A percentile compares a stretch with the other conserved stretches of the same genome.
Evolutionary conservation across 2,113 vertebrate genomes (phyloP).

Genomic region (Myocastor coypus): DNA sequence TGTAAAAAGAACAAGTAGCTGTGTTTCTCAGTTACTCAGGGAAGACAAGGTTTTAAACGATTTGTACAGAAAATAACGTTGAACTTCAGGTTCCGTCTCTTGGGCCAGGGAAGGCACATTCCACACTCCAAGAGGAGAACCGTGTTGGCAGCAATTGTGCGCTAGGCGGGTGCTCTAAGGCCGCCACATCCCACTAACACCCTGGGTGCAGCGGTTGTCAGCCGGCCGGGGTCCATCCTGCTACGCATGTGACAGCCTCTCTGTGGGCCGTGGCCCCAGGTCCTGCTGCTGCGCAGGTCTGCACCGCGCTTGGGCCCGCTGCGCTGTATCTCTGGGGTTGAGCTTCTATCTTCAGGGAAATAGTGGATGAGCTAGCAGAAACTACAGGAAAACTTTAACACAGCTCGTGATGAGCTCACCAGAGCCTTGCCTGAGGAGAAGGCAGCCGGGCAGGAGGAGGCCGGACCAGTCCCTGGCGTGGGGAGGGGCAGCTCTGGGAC

Average conservation of each 20-base stretch:
- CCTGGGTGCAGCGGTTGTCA: constrained; percentile 66
- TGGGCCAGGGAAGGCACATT: background rate
- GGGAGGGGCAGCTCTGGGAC: background rate
- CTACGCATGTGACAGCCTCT: constrained; percentile 38
- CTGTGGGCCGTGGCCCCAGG: background rate
- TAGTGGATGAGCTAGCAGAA: constrained; percentile 30
- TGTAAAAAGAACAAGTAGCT: background rate
- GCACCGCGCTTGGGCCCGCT: background rate
- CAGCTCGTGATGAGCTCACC: constrained; percentile 58
- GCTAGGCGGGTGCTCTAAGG: constrained; percentile 44
- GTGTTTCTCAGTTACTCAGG: background rate
- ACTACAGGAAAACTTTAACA: constrained; percentile 60
- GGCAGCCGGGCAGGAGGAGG: background rate
- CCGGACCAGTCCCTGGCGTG: constrained; percentile 41
- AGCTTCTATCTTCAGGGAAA: constrained; percentile 7
- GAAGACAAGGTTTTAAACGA: background rate
- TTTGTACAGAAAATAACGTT: constrained; percentile 20
- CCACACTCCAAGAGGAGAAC: background rate
- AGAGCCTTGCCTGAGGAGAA: constrained; percentile 57
- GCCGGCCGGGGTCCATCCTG: constrained; percentile 58
- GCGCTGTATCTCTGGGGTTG: constrained; percentile 30
- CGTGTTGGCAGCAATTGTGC: constrained; percentile 31
- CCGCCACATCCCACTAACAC: constrained; percentile 60
- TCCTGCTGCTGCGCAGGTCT: background rate
- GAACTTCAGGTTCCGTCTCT: background rate